Evolutionary conservation across 2,113 vertebrate genomes (phyloP), one percentile per base, ranked within the genome.

Genomic region (Pyrgilauda ruficollis): DNA sequence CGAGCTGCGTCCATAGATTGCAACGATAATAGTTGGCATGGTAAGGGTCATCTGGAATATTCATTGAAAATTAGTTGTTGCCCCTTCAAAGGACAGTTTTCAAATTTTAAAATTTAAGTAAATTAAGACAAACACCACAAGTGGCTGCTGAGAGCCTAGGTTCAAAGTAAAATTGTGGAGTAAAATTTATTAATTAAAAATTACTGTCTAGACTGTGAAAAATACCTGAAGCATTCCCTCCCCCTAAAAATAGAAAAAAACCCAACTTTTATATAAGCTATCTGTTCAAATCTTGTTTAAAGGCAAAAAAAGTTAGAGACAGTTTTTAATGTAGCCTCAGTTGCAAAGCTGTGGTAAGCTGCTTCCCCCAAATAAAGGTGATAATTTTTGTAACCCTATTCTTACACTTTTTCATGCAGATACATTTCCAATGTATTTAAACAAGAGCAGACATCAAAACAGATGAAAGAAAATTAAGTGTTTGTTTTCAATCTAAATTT

Each of bases 61-160:
- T 58, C 53, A 80, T 22, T 89, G 58, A 67, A 82, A 84, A 27
- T 66, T 75, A 64, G 10, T 53, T 80, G 83, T 90, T 87, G 12
- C 52, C 52, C 49, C 59, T 89, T 89, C 87, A 93, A 61, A 78
- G 90, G 14, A 26, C 49, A 87, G 9, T 81, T 33, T 84, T 86
- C 58, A 94, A 77, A 43, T 83, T 43, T 80, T 96, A 89, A 93
- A 76, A 27, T 94, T 77, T 70, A 78, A 72, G 50, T 90, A 90
- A 11, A 68, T 78, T 86, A 90, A 84, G 23, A 19, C 23, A 26
- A 55, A 26, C 37, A 90, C 21, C 26, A 72, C 33, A 82, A 10
- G 47, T 83, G 73, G 46, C 87, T 95, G 35, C 37, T 87, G 87
- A 93, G 79, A 87, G 6, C 37, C 66, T 89, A 21, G 92, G 21